phyloP scores from a whole-genome alignment of 2,113 vertebrate genomes.

The Rhabdomys dilectus region DNA sequence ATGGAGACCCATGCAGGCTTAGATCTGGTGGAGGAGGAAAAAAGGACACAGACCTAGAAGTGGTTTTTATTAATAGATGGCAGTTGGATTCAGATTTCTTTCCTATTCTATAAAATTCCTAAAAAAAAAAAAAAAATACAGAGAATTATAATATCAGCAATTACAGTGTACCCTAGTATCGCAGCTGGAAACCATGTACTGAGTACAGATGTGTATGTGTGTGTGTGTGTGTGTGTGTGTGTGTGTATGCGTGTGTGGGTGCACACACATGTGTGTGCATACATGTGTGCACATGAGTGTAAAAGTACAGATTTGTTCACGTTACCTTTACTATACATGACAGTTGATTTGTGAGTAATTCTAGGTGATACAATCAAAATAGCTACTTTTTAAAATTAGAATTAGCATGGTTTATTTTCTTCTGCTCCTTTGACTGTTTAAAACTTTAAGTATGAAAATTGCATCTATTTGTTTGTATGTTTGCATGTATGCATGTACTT shows the following conservation, averaged over 20 bases:
- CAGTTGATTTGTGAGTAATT: constrained; percentile 10
- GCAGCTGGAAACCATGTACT: neutral
- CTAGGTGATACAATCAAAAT: neutral
- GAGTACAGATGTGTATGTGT: neutral
- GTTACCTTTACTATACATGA: neutral
- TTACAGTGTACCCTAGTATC: neutral
- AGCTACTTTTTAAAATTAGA: neutral
- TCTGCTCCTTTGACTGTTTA: neutral
- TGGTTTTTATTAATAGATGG: neutral
- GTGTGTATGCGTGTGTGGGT: neutral
- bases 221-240: neutral
- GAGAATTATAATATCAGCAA: neutral
- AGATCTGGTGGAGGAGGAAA: constrained; percentile 5
- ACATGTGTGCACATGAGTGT: neutral
- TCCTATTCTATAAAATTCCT: neutral
- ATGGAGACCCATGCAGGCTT: neutral
- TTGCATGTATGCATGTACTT: no score
- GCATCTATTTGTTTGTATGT: neutral
- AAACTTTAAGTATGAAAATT: neutral
- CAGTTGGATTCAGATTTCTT: constrained; percentile 3
- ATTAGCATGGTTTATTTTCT: neutral
- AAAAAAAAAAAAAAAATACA: constrained; percentile 34
- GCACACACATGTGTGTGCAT: neutral
- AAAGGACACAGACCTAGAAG: constrained; percentile 3
- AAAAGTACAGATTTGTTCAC: neutral